Percentiles rank a stretch among this genome's conserved stretches.
Evolutionary conservation across 2,888 invertebrate genomes (phyloP).

Genomic region (Piscicola geometra): DNA sequence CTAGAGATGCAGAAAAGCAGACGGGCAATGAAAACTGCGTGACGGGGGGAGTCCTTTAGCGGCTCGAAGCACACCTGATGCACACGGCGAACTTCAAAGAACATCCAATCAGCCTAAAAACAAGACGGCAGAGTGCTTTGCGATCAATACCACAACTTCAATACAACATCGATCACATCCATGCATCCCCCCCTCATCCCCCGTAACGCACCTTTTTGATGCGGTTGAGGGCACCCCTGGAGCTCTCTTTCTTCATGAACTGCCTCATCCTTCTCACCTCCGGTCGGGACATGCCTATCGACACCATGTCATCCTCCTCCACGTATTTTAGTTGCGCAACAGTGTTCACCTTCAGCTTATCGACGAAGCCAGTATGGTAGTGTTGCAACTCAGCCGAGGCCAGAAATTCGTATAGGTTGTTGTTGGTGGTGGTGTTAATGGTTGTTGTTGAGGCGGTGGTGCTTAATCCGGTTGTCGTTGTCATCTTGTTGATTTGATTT

Average conservation of each 20-base stretch:
- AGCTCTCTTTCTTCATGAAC: conserved; percentile 86
- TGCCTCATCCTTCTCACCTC: conserved; percentile 90
- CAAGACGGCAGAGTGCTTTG: neutral
- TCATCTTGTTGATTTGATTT: too few relatives aligned
- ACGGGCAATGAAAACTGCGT: too few relatives aligned
- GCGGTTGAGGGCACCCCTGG: conserved; percentile 85
- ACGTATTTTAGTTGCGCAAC: conserved; percentile 74
- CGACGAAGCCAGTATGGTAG: conserved; percentile 73
- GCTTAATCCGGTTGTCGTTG: too few relatives aligned
- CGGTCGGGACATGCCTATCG: conserved; percentile 87
- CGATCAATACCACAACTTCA: neutral
- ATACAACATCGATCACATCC: neutral
- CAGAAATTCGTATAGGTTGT: conserved; percentile 70
- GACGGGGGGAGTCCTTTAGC: too few relatives aligned
- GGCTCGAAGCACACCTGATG: too few relatives aligned
- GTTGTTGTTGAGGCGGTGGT: neutral
- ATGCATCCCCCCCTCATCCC: neutral
- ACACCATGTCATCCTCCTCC: conserved; percentile 80
- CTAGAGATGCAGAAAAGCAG: too few relatives aligned
- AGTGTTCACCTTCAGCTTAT: conserved; percentile 69
- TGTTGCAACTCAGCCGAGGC: conserved; percentile 89
- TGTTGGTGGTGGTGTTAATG: conserved; percentile 10
- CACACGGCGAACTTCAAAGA: neutral
- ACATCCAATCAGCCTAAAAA: conserved; percentile 1
- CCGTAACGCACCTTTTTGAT: conserved; percentile 71